Conservation (phyloP, 1,140 invertebrate species). For the Panagrolaimus sp. region DNA sequence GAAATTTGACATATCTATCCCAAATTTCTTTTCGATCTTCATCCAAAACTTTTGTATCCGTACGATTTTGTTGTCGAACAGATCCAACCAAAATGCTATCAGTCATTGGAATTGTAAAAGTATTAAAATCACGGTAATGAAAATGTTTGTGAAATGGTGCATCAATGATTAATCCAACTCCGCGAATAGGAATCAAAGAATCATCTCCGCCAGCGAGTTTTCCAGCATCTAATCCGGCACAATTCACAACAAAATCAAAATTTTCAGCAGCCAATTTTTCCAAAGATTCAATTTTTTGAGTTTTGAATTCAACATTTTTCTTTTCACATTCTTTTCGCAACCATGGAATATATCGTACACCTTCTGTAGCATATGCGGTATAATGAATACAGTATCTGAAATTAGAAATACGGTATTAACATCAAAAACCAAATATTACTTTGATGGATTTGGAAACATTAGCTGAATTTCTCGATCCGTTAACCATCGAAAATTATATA, state of each 20-base stretch:
- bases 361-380: conserved; percentile 53
- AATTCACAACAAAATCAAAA: conserved; percentile 51
- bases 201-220: conserved; percentile 33
- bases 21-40: conserved; percentile 68
- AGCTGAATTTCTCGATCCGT: conserved; percentile 37
- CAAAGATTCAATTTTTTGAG: too few relatives aligned
- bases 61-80: conserved; percentile 69
- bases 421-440: conserved; percentile 20
- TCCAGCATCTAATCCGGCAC: conserved; percentile 49
- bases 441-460: conserved; percentile 41
- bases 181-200: conserved; percentile 42
- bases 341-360: conserved; percentile 49
- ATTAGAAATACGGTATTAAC: conserved; percentile 10
- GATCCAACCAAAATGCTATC: conserved; percentile 65
- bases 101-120: conserved; percentile 53
- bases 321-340: conserved; percentile 34
- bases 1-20: conserved; percentile 65
- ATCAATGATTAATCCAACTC: conserved; percentile 33
- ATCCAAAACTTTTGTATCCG: conserved; percentile 63
- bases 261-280: conserved; percentile 20
- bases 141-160: conserved; percentile 44
- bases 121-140: conserved; percentile 48
- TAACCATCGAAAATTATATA: conserved; percentile 54
- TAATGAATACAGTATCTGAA: conserved; percentile 52
- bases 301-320: not conserved